Evolutionary conservation across 2,797 vertebrate species (phyloP).

Genomic region (Clarias fuscus): DNA sequence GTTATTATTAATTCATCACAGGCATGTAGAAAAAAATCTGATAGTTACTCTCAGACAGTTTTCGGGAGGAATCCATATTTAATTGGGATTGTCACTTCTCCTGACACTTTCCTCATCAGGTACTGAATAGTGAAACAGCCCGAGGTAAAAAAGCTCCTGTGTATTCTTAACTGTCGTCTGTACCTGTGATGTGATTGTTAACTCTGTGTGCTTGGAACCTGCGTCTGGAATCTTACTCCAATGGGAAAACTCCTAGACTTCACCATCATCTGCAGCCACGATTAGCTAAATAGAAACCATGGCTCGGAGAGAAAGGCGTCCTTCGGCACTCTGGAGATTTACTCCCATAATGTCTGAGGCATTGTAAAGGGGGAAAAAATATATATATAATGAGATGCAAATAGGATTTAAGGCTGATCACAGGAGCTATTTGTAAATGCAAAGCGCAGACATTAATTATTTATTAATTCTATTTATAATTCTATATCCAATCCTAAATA

Average conservation of each 20-base stretch:
- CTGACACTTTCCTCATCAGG: background rate
- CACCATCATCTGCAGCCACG: constrained; percentile 20
- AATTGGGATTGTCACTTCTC: background rate
- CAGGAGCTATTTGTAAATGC: constrained; percentile 38
- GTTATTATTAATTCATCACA: background rate
- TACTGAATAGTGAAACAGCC: constrained; percentile 1
- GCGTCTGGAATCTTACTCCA: constrained; percentile 28
- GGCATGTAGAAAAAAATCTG: background rate
- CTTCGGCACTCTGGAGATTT: constrained; percentile 13
- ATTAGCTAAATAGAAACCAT: constrained; percentile 43
- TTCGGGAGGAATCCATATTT: constrained; percentile 29
- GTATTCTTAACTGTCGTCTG: constrained; percentile 34
- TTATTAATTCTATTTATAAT: constrained; percentile 22
- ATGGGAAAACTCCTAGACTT: constrained; percentile 33
- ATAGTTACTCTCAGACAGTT: constrained; percentile 14
- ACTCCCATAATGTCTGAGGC: constrained; percentile 15
- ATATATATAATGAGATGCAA: constrained; percentile 35
- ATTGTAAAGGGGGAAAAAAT: constrained; percentile 36
- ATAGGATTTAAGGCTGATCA: constrained; percentile 45
- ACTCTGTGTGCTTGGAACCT: background rate
- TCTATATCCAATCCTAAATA: background rate
- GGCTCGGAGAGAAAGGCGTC: constrained; percentile 20
- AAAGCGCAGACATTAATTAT: constrained; percentile 39
- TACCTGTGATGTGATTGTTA: constrained; percentile 28
- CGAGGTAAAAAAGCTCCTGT: background rate